Base-by-base conservation (phyloP, 2,113 vertebrate genomes). In the Cochlearius cochlearius region DNA sequence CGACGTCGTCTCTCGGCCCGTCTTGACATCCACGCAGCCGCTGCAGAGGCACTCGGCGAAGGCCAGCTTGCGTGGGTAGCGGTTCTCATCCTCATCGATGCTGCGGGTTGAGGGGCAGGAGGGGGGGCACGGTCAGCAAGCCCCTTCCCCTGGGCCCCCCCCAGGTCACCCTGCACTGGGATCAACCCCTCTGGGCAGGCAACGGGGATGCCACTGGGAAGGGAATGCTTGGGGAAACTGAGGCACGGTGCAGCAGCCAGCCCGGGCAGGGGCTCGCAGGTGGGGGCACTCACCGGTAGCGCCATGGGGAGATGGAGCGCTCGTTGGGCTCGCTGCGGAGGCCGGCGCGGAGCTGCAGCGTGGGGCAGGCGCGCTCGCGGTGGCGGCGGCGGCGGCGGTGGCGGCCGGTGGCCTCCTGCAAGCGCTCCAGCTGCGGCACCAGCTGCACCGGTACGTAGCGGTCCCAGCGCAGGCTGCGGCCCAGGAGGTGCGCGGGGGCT, bases 251-350 rank as follows among this genome's bases (percentile, higher is more conserved):
- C 36, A 16, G 45, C 30, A 29, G 64, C 15, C 27, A 3, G 45
- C 4, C 1, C 4, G 6, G 27, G 13, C 12, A 5, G 45, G 15
- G 41, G 12, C 76, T 30, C 20, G 22, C 34, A 5, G n/a, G 58
- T 21, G 10, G 15, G 12, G 11, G 7, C n/a, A 39, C 98, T 95
- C 96, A 98, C 98, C 96, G 92, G 90, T 98, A 98, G 55, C 95
- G 93, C 99, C 99, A 99, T 2, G 99, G 99, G 1, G 99, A 99
- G 96, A 99, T 97, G 77, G 99, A 99, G 26, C 99, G 97, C 66
- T 97, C 90, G 7, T 90, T 94, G 21, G 80, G 5, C 2, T 95
- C 90, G 0, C 88, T 91, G n/a, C 15, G 52, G 12, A 82, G 26
- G 4, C 88, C n/a, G 6, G 50, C 4, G 52, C 91, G 96, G 0